These are phyloP conservation scores for Hypocryptadius cinnamomeus DNA, from an alignment of 2,113 vertebrate genomes.

Conservation along the genomic window DNA sequence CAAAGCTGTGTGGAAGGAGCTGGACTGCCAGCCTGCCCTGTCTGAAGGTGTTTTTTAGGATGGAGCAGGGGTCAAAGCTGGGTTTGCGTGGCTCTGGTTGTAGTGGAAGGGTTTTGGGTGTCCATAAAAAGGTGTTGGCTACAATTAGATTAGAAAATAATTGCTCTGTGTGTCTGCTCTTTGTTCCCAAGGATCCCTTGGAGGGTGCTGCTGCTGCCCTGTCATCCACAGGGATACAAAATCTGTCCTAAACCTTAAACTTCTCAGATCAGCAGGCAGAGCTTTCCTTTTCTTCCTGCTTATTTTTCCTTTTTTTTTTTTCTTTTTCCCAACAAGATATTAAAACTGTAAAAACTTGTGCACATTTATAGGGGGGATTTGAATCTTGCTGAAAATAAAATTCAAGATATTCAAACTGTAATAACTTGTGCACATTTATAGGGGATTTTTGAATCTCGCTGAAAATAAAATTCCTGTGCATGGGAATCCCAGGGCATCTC, in stretches of 20 bases:
- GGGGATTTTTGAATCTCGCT: no score
- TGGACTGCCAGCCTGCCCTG: not conserved
- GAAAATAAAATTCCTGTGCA: not conserved
- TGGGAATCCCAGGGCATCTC: not conserved
- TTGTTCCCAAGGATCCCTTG: not conserved
- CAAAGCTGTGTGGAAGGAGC: not conserved
- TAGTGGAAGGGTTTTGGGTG: not conserved
- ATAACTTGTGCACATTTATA: no score
- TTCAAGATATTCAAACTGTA: no score
- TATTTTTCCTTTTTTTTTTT: not conserved
- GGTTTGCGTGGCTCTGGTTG: not conserved
- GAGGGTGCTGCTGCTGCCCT: not conserved
- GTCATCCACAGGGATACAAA: not conserved
- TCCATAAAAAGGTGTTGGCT: not conserved
- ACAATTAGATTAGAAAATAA: not conserved
- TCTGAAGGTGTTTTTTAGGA: not conserved
- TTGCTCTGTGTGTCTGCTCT: not conserved
- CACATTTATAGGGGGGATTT: no score
- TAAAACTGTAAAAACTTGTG: not conserved
- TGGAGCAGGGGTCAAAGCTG: not conserved
- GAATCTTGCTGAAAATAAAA: not conserved
- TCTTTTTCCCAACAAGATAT: rapidly evolving
- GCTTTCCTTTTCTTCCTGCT: not conserved
- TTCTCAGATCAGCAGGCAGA: not conserved
- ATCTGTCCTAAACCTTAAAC: not conserved